Conservation (phyloP, 2,888 invertebrate genomes). For the Allacma fusca region DNA sequence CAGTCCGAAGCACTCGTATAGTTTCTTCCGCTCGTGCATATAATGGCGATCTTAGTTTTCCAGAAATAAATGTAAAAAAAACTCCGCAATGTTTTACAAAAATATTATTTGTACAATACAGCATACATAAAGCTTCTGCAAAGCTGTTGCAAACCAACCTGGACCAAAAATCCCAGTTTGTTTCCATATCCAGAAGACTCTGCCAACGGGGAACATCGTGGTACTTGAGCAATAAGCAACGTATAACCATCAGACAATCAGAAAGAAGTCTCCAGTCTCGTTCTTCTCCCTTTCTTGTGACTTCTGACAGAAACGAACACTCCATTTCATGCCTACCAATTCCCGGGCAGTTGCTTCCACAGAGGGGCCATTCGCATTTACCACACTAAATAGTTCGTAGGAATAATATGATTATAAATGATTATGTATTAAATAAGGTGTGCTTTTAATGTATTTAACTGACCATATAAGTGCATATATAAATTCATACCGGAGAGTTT, state of each 20-base stretch:
- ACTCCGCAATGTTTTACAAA: no score
- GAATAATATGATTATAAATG: not conserved
- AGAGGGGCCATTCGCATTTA: conserved; percentile 55
- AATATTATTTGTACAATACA: conserved; percentile 9
- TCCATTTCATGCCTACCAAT: conserved; percentile 47
- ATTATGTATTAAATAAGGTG: no score
- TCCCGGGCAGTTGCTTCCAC: conserved; percentile 43
- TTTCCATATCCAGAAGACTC: conserved; percentile 54
- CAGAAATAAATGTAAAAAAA: no score
- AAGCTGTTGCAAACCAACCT: no score
- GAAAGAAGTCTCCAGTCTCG: conserved; percentile 48
- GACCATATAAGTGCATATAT: no score
- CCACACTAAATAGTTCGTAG: conserved; percentile 48
- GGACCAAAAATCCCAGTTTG: conserved; percentile 56
- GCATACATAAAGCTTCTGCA: not conserved
- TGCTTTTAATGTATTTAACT: no score
- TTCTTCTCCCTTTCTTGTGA: not conserved
- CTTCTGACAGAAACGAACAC: conserved; percentile 44
- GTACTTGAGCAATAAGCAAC: conserved; percentile 55
- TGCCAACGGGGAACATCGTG: conserved; percentile 50
- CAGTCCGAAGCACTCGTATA: conserved; percentile 44
- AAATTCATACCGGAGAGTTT: no score
- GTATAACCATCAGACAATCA: conserved; percentile 55
- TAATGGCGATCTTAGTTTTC: conserved; percentile 50
- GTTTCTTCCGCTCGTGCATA: conserved; percentile 44